phyloP scores from a whole-genome alignment of 37 sponge, comb jelly and placozoan genomes.

The Tethya wilhelma region DNA sequence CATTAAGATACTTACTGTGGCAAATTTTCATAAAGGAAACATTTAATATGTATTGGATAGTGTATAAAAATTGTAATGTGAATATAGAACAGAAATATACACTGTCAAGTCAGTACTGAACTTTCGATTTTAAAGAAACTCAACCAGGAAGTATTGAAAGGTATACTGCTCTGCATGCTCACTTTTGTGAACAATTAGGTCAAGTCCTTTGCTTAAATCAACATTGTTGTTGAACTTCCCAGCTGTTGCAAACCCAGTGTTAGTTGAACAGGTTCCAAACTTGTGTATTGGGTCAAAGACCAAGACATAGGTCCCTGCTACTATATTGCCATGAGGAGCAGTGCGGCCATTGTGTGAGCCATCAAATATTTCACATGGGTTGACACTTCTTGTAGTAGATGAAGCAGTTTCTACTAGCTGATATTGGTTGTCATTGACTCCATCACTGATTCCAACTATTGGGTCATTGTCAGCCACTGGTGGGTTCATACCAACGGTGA shows the following conservation, averaged over 20 bases:
- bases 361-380: background rate
- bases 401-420: background rate
- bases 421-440: slow-evolving; percentile 6
- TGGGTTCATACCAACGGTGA: slow-evolving; percentile 10
- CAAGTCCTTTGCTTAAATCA: slow-evolving; percentile 1
- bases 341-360: background rate
- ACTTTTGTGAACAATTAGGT: background rate
- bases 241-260: slow-evolving; percentile 1
- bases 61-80: too few species aligned
- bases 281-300: slow-evolving; percentile 1
- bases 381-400: background rate
- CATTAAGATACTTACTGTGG: too few species aligned
- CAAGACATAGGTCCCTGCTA: background rate
- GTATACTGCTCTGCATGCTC: background rate
- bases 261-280: too few species aligned
- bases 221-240: slow-evolving; percentile 18
- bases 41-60: too few species aligned
- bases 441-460: slow-evolving; percentile 11
- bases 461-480: slow-evolving; percentile 6
- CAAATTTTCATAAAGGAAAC: too few species aligned
- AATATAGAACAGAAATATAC: too few species aligned
- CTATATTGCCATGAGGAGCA: background rate
- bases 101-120: too few species aligned
- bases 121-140: slow-evolving; percentile 1
- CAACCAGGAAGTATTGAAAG: slow-evolving; percentile 6